phyloP scores from a whole-genome alignment of 64 coral and sea anemone genomes.

The Actinia tenebrosa region DNA sequence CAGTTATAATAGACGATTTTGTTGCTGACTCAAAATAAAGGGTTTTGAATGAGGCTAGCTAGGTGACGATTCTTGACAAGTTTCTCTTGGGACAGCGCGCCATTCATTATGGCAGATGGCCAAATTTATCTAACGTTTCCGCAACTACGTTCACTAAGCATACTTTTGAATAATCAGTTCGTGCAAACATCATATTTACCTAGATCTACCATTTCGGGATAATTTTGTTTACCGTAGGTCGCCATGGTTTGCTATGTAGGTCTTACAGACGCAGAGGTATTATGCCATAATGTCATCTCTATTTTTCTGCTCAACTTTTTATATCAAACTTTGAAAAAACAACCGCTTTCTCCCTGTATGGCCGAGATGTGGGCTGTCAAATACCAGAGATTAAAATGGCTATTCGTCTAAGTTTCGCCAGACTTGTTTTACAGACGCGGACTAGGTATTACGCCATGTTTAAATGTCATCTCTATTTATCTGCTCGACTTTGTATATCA shows the following conservation, averaged over 20 bases:
- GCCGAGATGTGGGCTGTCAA: background rate
- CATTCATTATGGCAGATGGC: background rate
- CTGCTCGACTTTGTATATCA: background rate
- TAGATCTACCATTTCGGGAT: background rate
- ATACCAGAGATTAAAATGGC: background rate
- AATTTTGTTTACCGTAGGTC: constrained; percentile 19
- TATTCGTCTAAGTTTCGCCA: background rate
- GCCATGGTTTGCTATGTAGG: background rate
- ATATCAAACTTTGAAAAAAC: background rate
- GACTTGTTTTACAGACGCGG: background rate
- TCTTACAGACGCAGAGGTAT: background rate
- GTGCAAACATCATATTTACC: background rate
- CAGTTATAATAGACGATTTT: too few species aligned
- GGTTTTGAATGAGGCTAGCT: background rate
- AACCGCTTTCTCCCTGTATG: background rate
- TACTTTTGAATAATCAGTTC: background rate
- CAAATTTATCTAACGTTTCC: background rate
- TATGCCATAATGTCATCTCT: background rate
- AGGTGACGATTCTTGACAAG: too few species aligned
- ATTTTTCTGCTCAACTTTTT: background rate
- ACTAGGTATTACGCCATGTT: background rate
- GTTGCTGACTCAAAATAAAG: too few species aligned
- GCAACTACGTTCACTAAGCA: background rate
- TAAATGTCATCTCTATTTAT: background rate
- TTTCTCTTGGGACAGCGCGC: background rate